Conservation (phyloP, 2,888 invertebrate genomes). For the Chalcosyrphus nemorum region DNA sequence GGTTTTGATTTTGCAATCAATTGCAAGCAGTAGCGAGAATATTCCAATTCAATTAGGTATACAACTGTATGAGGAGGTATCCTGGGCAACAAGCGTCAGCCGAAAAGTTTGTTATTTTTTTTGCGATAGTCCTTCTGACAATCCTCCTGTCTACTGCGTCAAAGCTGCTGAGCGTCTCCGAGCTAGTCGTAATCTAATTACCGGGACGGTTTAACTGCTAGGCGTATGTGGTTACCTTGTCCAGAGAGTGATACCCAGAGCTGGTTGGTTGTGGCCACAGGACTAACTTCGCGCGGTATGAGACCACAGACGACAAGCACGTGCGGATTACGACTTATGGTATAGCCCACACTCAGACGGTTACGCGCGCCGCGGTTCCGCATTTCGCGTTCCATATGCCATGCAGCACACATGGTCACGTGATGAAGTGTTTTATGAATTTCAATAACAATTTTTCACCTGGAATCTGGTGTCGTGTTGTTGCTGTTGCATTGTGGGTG, state of each 20-base stretch:
- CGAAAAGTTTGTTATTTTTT: conserved; percentile 81
- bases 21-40: conserved; percentile 38
- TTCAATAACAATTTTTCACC: conserved; percentile 80
- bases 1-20: conserved; percentile 55
- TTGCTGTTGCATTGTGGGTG: conserved; percentile 50
- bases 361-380: conserved; percentile 67
- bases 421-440: conserved; percentile 79
- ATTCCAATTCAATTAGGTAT: conserved; percentile 71
- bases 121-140: conserved; percentile 5
- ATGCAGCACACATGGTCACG: conserved; percentile 71
- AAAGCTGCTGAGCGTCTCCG: conserved; percentile 15
- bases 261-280: conserved; percentile 45
- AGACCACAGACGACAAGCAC: conserved; percentile 55
- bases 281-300: conserved; percentile 22
- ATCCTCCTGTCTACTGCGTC: conserved; percentile 29
- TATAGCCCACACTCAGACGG: conserved; percentile 35
- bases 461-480: conserved; percentile 73
- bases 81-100: conserved; percentile 80
- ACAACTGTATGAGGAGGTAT: conserved; percentile 79
- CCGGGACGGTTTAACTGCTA: conserved; percentile 50
- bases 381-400: conserved; percentile 65
- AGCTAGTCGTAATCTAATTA: conserved; percentile 49
- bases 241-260: conserved; percentile 9
- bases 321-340: conserved; percentile 49
- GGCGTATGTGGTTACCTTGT: conserved; percentile 33